Conservation (phyloP, 2,113 vertebrate species). For the Corythoichthys intestinalis region DNA sequence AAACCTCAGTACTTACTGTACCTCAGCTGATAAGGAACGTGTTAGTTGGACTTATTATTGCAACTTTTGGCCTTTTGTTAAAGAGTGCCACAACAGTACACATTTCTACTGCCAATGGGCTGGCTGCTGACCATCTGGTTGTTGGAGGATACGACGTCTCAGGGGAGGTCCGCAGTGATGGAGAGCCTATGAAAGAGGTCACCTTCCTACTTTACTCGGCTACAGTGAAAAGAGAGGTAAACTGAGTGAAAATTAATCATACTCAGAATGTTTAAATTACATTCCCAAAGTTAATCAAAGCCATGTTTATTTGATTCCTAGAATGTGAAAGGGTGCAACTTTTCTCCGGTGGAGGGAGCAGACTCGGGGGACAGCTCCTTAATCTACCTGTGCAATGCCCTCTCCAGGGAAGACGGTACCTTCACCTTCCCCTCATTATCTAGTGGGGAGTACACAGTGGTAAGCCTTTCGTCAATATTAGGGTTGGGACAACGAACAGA, state of each 20-base stretch:
- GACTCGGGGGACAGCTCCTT: conserved; percentile 76
- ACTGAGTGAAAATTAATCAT: neutral
- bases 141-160: conserved; percentile 93
- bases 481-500: no score
- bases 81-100: conserved; percentile 82
- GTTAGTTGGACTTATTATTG: neutral
- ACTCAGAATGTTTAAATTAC: neutral
- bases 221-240: conserved; percentile 80
- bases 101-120: conserved; percentile 84
- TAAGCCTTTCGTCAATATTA: conserved; percentile 51
- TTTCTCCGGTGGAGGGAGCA: conserved; percentile 82
- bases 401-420: conserved; percentile 86
- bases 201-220: conserved; percentile 94
- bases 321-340: conserved; percentile 85
- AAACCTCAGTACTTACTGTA: no score
- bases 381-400: conserved; percentile 81
- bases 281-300: neutral
- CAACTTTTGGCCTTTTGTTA: conserved; percentile 23
- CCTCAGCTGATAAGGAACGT: neutral
- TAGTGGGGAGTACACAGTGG: conserved; percentile 90
- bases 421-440: conserved; percentile 88
- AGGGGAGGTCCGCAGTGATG: conserved; percentile 91
- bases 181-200: conserved; percentile 97
- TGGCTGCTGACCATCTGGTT: conserved; percentile 77
- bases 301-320: conserved; percentile 38